Percentiles rank a stretch among this genome's conserved stretches.
Conservation (phyloP, 2,888 invertebrate species). For the Oxycera nigricornis region DNA sequence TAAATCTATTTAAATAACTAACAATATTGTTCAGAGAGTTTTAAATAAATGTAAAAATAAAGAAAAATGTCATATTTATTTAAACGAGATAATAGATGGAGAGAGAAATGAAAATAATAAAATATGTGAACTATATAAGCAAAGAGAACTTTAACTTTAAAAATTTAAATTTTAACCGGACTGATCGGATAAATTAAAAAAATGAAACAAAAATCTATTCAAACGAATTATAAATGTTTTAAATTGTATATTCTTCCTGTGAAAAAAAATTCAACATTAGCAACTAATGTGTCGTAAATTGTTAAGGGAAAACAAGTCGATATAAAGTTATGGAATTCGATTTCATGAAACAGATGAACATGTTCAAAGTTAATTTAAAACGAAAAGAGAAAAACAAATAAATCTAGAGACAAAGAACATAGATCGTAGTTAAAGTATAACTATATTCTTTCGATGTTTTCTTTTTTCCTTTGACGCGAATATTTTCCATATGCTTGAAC, state of each 20-base stretch:
- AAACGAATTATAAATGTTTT: constrained; percentile 37
- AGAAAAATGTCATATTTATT: constrained; percentile 41
- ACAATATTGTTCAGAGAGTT: constrained; percentile 43
- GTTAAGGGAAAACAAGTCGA: constrained; percentile 4
- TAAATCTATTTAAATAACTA: constrained; percentile 29
- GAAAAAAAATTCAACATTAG: constrained; percentile 26
- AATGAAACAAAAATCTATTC: constrained; percentile 14
- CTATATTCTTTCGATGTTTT: not conserved
- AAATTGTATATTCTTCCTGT: constrained; percentile 41
- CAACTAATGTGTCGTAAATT: constrained; percentile 1
- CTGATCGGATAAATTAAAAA: constrained; percentile 20
- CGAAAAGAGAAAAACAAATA: too few relatives aligned
- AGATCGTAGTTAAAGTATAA: not conserved
- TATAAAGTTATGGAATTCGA: not conserved
- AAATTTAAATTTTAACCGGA: constrained; percentile 13
- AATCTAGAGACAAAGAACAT: not conserved
- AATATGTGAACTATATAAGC: constrained; percentile 25
- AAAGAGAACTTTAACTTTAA: constrained; percentile 18
- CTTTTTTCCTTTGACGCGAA: not conserved
- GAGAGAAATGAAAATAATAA: constrained; percentile 32
- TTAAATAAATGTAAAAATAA: constrained; percentile 44
- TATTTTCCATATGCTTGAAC: not conserved
- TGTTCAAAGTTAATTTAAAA: not conserved
- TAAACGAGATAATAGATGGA: constrained; percentile 18
- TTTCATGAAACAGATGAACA: not conserved